Percentiles rank a stretch among this genome's conserved stretches.
phyloP scores from a whole-genome alignment of 2,888 invertebrate species.

The Mantis religiosa region DNA sequence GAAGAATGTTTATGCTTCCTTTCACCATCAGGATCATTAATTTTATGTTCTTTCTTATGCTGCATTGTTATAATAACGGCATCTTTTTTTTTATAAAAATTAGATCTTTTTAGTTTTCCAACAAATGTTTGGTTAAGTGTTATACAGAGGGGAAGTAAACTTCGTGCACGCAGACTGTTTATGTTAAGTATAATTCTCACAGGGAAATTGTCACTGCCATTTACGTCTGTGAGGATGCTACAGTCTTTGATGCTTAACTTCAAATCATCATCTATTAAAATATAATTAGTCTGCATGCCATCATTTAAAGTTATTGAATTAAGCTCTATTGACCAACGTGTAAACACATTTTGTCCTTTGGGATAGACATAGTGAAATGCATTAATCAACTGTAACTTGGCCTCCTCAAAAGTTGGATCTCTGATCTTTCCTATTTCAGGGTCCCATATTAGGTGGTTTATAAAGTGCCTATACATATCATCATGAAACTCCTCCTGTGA shows the following conservation, averaged over 20 bases:
- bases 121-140: constrained; percentile 47
- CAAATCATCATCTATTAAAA: constrained; percentile 41
- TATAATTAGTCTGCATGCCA: constrained; percentile 50
- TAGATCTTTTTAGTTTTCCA: constrained; percentile 39
- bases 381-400: constrained; percentile 40
- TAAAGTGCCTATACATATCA: constrained; percentile 41
- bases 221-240: constrained; percentile 37
- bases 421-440: neutral
- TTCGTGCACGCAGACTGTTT: constrained; percentile 35
- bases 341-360: constrained; percentile 41
- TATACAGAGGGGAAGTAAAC: constrained; percentile 44
- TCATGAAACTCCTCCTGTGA: constrained; percentile 3
- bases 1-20: neutral
- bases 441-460: constrained; percentile 39
- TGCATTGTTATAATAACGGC: too few species aligned
- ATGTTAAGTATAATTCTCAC: constrained; percentile 40
- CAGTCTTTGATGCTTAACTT: constrained; percentile 36
- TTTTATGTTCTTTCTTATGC: neutral
- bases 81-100: constrained; percentile 33
- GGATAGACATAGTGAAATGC: constrained; percentile 47
- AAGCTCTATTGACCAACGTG: constrained; percentile 48
- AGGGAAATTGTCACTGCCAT: constrained; percentile 52
- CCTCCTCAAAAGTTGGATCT: neutral
- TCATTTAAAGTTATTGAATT: constrained; percentile 48
- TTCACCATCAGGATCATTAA: neutral